Evolutionary conservation across 2,888 invertebrate genomes (phyloP).

Genomic region (Druceiella hillmani): DNA sequence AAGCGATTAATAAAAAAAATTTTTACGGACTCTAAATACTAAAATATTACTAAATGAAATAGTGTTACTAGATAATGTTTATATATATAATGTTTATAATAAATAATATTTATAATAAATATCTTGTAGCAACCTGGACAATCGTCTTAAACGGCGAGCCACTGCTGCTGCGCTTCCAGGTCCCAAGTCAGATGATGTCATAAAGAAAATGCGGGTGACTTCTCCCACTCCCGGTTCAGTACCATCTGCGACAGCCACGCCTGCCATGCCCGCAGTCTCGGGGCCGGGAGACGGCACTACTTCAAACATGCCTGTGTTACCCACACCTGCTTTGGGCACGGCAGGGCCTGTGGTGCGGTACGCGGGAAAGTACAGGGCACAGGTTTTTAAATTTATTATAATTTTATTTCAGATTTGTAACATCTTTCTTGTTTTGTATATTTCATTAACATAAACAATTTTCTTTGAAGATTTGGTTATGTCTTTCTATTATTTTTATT

Average conservation of each 20-base stretch:
- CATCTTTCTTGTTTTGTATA: too few relatives aligned
- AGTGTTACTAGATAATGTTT: too few relatives aligned
- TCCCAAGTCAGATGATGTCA: conserved; percentile 33
- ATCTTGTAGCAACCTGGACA: conserved; percentile 40
- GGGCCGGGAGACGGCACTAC: background rate
- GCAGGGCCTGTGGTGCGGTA: conserved; percentile 44
- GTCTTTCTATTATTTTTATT: too few relatives aligned
- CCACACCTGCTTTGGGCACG: conserved; percentile 34
- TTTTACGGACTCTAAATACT: too few relatives aligned
- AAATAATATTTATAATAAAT: too few relatives aligned
- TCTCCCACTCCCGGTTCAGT: conserved; percentile 20
- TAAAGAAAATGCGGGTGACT: conserved; percentile 25
- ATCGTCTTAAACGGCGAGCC: conserved; percentile 38
- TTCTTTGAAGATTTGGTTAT: too few relatives aligned
- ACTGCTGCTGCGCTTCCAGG: conserved; percentile 34
- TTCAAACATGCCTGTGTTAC: conserved; percentile 20
- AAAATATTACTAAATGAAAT: too few relatives aligned
- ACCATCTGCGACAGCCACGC: conserved; percentile 2
- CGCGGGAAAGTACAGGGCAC: conserved; percentile 42
- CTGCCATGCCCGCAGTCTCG: conserved; percentile 21
- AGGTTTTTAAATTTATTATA: conserved; percentile 31
- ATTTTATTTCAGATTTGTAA: too few relatives aligned
- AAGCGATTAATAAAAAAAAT: too few relatives aligned
- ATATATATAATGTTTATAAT: too few relatives aligned
- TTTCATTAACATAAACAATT: too few relatives aligned